Base-by-base conservation (phyloP, 2,888 invertebrate genomes). In the Coelinius sp. region DNA sequence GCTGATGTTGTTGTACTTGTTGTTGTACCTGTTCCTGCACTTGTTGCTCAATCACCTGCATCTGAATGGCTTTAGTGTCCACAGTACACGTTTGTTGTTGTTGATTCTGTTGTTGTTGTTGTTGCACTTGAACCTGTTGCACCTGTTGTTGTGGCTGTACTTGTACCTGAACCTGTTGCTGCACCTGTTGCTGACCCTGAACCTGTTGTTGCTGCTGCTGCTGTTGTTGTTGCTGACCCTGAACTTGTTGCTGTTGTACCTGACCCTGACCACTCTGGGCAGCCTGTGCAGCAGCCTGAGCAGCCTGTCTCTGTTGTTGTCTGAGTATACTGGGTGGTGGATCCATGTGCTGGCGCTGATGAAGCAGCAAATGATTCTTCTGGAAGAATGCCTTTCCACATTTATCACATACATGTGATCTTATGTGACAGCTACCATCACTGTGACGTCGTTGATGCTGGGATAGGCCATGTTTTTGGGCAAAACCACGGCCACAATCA, bases 371-470 rank as follows among this genome's bases (percentile, higher is more conserved):
- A 83, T 95, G 95, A 85, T 94, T 95, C 88, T 95, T 95, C 88
- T 95, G 95, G 90, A 94, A 94, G 90, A 95, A 95, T 12, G 94
- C 94, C 85, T 95, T 95, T 70, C 94, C 94, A 83, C 95, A 95
- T 83, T 94, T 93, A 76, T 91, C 91, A 84, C 95, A 95, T 10
- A 94, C 92, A 84, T 94, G 94, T 53, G 94, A 93, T 79, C 94
- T 91, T 59, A 95, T 89, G 65, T 94, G 94, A 83, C 95, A 95
- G 76, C 93, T 92, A 63, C 94, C 94, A 78, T 94, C 94, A 1
- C 94, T 94, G 84, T 95, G 94, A 87, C 93, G 91, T 74, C 93
- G 91, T 81, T 94, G 93, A 87, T 95, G 95, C 81, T 95, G 94
- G 73, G 94, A 90, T 4, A 95, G 87, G 0, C 95, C 95, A 78